Evolutionary conservation across 2,888 invertebrate genomes (phyloP).

Genomic region (Andrena trimmerana): DNA sequence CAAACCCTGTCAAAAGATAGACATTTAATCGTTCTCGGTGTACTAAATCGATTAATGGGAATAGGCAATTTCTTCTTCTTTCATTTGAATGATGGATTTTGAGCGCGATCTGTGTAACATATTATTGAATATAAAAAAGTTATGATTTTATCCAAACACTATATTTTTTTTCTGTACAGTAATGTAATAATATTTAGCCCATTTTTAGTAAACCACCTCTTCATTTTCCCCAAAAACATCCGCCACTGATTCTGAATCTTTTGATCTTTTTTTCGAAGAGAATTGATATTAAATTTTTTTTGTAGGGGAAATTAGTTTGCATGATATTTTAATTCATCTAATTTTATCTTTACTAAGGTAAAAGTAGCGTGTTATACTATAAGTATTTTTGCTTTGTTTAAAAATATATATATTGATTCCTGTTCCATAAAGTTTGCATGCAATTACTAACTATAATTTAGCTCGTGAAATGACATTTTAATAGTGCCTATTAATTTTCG

Average conservation of each 20-base stretch:
- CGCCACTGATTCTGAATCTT: neutral
- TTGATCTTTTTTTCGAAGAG: neutral
- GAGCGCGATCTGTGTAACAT: neutral
- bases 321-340: neutral
- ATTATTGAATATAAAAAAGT: neutral
- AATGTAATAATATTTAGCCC: too few species aligned
- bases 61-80: conserved; percentile 10
- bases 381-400: neutral
- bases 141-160: too few species aligned
- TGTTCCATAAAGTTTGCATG: neutral
- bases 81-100: conserved; percentile 12
- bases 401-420: neutral
- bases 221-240: too few species aligned
- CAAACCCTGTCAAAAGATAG: conserved; percentile 28
- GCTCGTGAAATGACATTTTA: neutral
- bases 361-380: neutral
- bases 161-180: too few species aligned
- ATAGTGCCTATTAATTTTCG: conserved; percentile 6
- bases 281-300: neutral
- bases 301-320: neutral
- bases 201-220: too few species aligned
- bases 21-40: conserved; percentile 34
- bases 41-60: conserved; percentile 43
- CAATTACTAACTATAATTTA: conserved; percentile 6
- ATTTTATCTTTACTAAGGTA: neutral